A percentile compares a stretch with the other conserved stretches of the same genome.
Evolutionary conservation across 2,888 invertebrate species (phyloP).

Genomic region (Megaustenia siamemsis): DNA sequence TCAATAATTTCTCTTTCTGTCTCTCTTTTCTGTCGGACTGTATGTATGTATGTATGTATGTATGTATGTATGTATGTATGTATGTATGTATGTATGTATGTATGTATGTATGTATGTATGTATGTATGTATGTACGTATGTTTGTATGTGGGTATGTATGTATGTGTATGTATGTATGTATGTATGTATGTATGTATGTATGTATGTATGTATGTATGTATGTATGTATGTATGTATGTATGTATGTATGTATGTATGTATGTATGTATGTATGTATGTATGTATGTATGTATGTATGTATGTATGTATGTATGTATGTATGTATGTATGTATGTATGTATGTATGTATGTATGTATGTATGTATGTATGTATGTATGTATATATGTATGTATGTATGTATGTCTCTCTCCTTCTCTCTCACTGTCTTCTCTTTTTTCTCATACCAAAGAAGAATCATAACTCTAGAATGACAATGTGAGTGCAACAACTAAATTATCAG

Average conservation of each 20-base stretch:
- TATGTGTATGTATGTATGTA: neutral
- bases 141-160: neutral
- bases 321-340: neutral
- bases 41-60: conserved; percentile 5
- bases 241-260: neutral
- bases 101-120: neutral
- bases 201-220: neutral
- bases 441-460: too few relatives aligned
- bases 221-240: neutral
- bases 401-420: too few relatives aligned
- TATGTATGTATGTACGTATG: neutral
- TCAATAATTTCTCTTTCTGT: too few relatives aligned
- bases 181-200: neutral
- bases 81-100: conserved; percentile 3
- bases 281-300: neutral
- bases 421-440: too few relatives aligned
- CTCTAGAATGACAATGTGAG: too few relatives aligned
- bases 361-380: neutral
- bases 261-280: neutral
- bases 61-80: conserved; percentile 5
- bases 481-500: too few relatives aligned
- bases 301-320: neutral
- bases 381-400: neutral
- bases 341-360: neutral
- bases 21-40: neutral